Evolutionary conservation across 2,888 invertebrate genomes (phyloP).

Genomic region (Desoria tigrina): DNA sequence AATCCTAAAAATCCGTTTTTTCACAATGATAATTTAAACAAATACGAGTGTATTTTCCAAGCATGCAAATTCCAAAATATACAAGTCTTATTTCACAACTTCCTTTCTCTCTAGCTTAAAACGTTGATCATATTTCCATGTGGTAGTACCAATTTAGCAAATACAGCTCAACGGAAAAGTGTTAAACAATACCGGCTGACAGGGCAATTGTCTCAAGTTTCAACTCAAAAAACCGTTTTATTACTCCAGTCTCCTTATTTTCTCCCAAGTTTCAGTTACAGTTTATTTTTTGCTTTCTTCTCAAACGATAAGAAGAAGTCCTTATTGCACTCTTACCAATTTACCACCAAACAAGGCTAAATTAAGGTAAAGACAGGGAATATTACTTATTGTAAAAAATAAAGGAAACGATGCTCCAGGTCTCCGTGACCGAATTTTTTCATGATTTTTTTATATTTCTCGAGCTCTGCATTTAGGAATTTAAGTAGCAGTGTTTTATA

Average conservation of each 20-base stretch:
- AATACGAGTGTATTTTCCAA: no score
- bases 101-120: no score
- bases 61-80: no score
- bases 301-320: neutral
- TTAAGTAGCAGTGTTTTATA: neutral
- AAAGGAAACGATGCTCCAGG: neutral
- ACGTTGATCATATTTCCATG: no score
- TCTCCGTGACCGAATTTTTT: constrained; percentile 8
- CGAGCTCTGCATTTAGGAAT: neutral
- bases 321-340: constrained; percentile 12
- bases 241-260: neutral
- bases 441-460: neutral
- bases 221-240: neutral
- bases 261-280: neutral
- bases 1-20: no score
- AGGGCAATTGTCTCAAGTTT: neutral
- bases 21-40: no score
- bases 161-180: no score
- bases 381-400: neutral
- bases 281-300: neutral
- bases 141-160: no score
- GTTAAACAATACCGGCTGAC: neutral
- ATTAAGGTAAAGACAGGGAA: neutral
- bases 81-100: no score
- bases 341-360: neutral